Conservation (phyloP, 2,797 vertebrate species). For the Peromyscus aztecus region DNA sequence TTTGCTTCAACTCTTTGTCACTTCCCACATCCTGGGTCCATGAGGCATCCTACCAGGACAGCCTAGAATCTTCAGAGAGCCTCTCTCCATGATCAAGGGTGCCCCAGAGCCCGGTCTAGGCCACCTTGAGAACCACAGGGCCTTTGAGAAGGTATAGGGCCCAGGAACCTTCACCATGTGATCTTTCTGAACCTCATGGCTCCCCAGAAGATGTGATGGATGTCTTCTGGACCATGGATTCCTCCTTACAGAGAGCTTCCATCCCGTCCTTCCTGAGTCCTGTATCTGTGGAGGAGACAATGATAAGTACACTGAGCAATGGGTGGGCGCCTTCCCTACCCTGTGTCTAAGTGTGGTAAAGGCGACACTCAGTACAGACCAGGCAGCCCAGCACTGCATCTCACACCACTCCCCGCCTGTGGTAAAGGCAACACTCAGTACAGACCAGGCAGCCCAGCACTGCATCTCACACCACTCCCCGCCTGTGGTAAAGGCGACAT, state of each 20-base stretch:
- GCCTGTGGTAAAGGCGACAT: no score
- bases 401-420: fast-evolving
- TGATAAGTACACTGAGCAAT: background rate
- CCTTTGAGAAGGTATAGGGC: background rate
- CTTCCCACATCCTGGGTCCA: background rate
- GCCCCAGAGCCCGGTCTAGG: background rate
- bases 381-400: background rate
- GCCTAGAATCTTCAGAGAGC: background rate
- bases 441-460: background rate
- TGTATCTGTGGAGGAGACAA: background rate
- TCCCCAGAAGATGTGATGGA: background rate
- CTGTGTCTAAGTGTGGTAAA: fast-evolving
- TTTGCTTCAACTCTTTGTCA: background rate
- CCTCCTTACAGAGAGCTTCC: background rate
- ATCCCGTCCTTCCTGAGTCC: slow-evolving; percentile 47
- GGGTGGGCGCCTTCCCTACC: background rate
- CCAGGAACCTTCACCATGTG: background rate
- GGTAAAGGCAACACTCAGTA: background rate
- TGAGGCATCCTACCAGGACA: background rate
- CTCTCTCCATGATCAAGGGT: background rate
- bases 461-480: fast-evolving
- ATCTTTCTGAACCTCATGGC: background rate
- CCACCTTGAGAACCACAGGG: background rate
- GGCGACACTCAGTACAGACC: background rate
- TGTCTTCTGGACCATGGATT: background rate